Percentiles rank a stretch among this genome's conserved stretches.
Evolutionary conservation across 1,140 invertebrate genomes (phyloP).

Genomic region (Drosophila albomicans): DNA sequence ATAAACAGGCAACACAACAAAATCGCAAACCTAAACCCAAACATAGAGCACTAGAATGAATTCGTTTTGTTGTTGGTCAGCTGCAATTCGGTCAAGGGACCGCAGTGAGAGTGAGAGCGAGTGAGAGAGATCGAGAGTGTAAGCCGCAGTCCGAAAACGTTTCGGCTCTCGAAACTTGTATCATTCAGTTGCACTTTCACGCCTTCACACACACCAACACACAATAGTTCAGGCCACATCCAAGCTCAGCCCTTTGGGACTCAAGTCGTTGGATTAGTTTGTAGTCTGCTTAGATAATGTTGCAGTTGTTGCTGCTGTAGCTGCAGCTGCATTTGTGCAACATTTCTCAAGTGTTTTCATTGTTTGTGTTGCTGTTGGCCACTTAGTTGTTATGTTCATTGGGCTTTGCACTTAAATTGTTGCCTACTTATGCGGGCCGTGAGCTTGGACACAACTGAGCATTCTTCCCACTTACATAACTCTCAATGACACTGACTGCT

Average conservation of each 20-base stretch:
- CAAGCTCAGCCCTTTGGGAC: background rate
- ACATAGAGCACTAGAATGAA: slow-evolving; percentile 17
- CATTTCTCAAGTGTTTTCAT: slow-evolving; percentile 23
- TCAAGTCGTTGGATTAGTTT: slow-evolving; percentile 35
- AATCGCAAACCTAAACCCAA: background rate
- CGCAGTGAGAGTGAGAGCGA: background rate
- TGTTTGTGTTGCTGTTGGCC: slow-evolving; percentile 26
- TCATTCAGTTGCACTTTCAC: slow-evolving; percentile 47
- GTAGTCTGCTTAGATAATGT: slow-evolving; percentile 67
- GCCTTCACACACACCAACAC: slow-evolving; percentile 6
- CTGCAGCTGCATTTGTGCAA: slow-evolving; percentile 17
- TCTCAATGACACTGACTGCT: slow-evolving; percentile 18
- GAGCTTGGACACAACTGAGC: slow-evolving; percentile 12
- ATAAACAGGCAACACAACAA: slow-evolving; percentile 39
- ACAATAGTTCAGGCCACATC: too few relatives aligned
- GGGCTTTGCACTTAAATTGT: slow-evolving; percentile 51
- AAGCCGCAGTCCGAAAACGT: slow-evolving; percentile 3
- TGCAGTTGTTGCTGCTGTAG: slow-evolving; percentile 54
- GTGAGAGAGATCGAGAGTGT: background rate
- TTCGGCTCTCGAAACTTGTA: slow-evolving; percentile 11
- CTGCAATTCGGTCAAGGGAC: slow-evolving; percentile 43
- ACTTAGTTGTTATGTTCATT: slow-evolving; percentile 58
- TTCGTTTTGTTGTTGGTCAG: slow-evolving; percentile 40
- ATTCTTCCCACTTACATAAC: slow-evolving; percentile 20
- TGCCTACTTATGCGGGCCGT: slow-evolving; percentile 65